These are phyloP conservation scores for Pampusana beccarii DNA, from an alignment of 2,113 vertebrate species.

Conservation along the genomic window DNA sequence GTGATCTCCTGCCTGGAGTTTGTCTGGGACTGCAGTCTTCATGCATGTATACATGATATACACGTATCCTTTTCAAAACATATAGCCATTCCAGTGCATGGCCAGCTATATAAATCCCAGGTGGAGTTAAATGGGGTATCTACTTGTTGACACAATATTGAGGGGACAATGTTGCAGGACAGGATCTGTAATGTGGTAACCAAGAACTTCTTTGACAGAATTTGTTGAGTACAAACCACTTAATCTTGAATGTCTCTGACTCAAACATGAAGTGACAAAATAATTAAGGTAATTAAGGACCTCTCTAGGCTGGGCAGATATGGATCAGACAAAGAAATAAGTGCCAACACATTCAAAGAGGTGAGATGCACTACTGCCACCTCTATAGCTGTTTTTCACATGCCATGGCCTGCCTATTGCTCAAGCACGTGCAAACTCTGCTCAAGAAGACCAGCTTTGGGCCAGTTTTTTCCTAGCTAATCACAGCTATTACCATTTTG, in stretches of 20 bases:
- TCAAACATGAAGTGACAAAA: background rate
- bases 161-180: background rate
- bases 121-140: background rate
- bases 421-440: background rate
- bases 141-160: background rate
- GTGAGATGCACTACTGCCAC: background rate
- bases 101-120: background rate
- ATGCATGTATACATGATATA: fast-evolving
- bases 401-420: background rate
- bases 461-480: background rate
- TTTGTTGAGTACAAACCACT: background rate
- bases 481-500: background rate
- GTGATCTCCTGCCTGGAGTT: background rate
- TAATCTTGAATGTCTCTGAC: background rate
- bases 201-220: background rate
- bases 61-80: background rate
- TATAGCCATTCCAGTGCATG: background rate
- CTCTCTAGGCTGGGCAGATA: background rate
- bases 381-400: background rate
- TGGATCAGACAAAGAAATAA: background rate
- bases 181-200: background rate
- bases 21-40: background rate
- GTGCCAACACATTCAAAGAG: background rate
- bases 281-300: background rate
- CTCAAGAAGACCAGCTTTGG: background rate